A percentile compares a stretch with the other conserved stretches of the same genome.
Evolutionary conservation across 2,797 vertebrate species (phyloP).

Genomic region (Bradypodion pumilum): DNA sequence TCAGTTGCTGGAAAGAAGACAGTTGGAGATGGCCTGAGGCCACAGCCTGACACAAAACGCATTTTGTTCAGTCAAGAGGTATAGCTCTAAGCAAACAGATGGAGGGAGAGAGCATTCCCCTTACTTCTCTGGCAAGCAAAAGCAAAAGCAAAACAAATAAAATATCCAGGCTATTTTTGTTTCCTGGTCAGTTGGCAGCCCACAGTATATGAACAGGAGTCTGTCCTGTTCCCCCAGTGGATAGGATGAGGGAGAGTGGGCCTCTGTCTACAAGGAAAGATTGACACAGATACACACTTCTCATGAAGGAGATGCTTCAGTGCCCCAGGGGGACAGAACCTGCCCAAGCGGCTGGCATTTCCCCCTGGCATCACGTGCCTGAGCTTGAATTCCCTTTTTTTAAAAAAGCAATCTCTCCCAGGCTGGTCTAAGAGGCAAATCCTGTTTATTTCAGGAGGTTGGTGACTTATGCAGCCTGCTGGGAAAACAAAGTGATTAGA

Average conservation of each 20-base stretch:
- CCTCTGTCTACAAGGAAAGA: not conserved
- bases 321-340: not conserved
- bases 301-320: not conserved
- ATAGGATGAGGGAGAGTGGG: not conserved
- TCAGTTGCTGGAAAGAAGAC: no score
- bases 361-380: slow-evolving; percentile 21
- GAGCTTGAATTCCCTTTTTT: slow-evolving; percentile 20
- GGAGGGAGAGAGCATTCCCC: not conserved
- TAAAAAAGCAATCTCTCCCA: slow-evolving; percentile 24
- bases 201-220: not conserved
- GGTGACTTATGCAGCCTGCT: not conserved
- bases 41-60: not conserved
- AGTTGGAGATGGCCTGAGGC: no score
- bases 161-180: not conserved
- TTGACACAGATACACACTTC: not conserved
- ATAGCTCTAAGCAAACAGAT: not conserved
- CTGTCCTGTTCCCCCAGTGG: not conserved
- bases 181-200: not conserved
- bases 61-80: not conserved
- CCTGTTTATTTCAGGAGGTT: slow-evolving; percentile 28
- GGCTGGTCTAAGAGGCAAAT: slow-evolving; percentile 18
- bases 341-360: not conserved
- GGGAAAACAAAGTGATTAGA: slow-evolving; percentile 31
- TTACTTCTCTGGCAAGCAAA: slow-evolving; percentile 5
- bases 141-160: not conserved